Percentiles rank a stretch among this genome's conserved stretches.
Conservation (phyloP, 2,113 vertebrate species). For the Pungitius pungitius region DNA sequence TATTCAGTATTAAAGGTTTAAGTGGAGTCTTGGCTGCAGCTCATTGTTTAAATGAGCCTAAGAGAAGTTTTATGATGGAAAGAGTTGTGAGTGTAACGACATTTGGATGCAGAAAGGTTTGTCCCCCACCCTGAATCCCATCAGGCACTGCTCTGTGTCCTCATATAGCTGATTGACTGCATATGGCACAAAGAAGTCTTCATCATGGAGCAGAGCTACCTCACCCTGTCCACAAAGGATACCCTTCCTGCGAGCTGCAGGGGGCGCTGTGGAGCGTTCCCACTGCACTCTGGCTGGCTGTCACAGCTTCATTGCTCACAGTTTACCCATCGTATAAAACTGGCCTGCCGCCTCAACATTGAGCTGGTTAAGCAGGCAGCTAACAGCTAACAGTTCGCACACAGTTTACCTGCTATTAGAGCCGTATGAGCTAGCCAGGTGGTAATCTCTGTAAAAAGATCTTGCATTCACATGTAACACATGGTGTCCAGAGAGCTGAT, state of each 20-base stretch:
- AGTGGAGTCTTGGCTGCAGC: neutral
- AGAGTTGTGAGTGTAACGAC: slow-evolving; percentile 39
- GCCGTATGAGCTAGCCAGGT: no score
- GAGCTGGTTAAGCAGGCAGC: no score
- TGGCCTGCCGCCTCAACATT: no score
- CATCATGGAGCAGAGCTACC: slow-evolving; percentile 16
- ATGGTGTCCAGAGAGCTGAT: no score
- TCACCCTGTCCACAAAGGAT: slow-evolving; percentile 42
- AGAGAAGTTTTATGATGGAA: neutral
- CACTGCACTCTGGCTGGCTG: slow-evolving; percentile 17
- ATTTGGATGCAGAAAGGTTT: slow-evolving; percentile 31
- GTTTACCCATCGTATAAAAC: slow-evolving; percentile 38
- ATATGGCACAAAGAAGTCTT: slow-evolving; percentile 27
- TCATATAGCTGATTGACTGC: neutral
- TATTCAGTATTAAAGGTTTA: neutral
- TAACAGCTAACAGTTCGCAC: no score
- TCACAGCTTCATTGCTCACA: slow-evolving; percentile 39
- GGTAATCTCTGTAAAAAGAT: no score
- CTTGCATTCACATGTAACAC: no score
- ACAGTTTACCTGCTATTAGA: no score
- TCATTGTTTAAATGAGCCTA: neutral
- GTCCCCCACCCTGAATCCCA: slow-evolving; percentile 45
- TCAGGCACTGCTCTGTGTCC: slow-evolving; percentile 22
- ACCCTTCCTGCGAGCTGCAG: neutral
- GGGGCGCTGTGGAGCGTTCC: slow-evolving; percentile 28